These are phyloP conservation scores for Neuroscelio doddi DNA, from an alignment of 2,888 invertebrate genomes.

Conservation along the genomic window DNA sequence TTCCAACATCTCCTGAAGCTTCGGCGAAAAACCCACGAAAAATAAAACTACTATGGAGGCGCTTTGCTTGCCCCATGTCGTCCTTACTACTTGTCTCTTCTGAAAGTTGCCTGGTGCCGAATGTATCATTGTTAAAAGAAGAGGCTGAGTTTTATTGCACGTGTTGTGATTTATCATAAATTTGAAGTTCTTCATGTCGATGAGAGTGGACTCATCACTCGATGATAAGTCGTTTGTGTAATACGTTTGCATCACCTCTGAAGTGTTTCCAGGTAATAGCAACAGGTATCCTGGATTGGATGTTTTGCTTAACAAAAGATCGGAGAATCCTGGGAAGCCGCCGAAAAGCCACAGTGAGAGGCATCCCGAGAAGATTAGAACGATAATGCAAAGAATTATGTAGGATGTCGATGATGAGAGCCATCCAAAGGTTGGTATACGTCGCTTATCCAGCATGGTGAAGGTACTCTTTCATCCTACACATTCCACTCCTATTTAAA, in stretches of 20 bases:
- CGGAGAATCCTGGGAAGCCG: slow-evolving; percentile 18
- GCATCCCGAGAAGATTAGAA: slow-evolving; percentile 38
- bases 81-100: slow-evolving; percentile 70
- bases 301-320: slow-evolving; percentile 4
- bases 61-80: slow-evolving; percentile 71
- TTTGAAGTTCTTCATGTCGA: slow-evolving; percentile 75
- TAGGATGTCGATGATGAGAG: slow-evolving; percentile 35
- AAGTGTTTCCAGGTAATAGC: slow-evolving; percentile 29
- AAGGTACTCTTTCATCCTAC: slow-evolving; percentile 31
- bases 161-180: slow-evolving; percentile 77
- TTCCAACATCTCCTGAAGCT: slow-evolving; percentile 64
- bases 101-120: slow-evolving; percentile 72
- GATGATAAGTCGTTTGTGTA: slow-evolving; percentile 59
- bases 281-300: slow-evolving; percentile 22
- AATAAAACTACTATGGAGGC: slow-evolving; percentile 67
- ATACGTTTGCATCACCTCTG: slow-evolving; percentile 42
- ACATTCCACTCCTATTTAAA: slow-evolving; percentile 24
- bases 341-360: slow-evolving; percentile 36
- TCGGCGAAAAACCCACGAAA: slow-evolving; percentile 68
- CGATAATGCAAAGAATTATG: slow-evolving; percentile 28
- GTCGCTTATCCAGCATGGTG: slow-evolving; percentile 46
- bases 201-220: slow-evolving; percentile 64
- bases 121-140: slow-evolving; percentile 72
- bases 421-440: slow-evolving; percentile 34
- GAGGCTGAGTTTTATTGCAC: slow-evolving; percentile 73